phyloP scores from a whole-genome alignment of 2,797 vertebrate species.

The Poecilia gillii region DNA sequence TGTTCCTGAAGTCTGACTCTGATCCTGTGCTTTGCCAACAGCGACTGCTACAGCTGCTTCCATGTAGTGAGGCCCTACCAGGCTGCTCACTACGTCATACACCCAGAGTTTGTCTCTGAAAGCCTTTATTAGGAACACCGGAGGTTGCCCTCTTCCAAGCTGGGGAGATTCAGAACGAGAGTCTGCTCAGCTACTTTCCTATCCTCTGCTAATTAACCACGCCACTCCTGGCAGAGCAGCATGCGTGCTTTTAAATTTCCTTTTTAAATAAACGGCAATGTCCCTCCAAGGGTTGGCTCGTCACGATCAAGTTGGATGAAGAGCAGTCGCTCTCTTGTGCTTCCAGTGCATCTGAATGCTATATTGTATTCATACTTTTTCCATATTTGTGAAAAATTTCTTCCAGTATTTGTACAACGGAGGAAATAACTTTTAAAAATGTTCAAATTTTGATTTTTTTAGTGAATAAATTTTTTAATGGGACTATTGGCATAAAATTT shows the following conservation, averaged over 20 bases:
- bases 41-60: conserved; percentile 82
- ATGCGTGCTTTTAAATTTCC: not conserved
- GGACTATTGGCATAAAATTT: not conserved
- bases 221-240: not conserved
- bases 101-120: conserved; percentile 82
- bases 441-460: not conserved
- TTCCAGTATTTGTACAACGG: not conserved
- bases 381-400: not conserved
- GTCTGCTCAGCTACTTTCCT: conserved; percentile 48
- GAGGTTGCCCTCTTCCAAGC: conserved; percentile 4
- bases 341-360: not conserved
- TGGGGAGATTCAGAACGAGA: conserved; percentile 9
- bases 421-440: not conserved
- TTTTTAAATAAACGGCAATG: not conserved
- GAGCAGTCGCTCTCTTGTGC: not conserved
- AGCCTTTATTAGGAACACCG: conserved; percentile 46
- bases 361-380: not conserved
- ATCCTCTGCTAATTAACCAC: conserved; percentile 57
- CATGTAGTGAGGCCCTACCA: conserved; percentile 81
- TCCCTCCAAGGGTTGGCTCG: not conserved
- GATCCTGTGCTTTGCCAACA: conserved; percentile 55
- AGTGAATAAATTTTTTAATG: not conserved
- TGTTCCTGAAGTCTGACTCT: conserved; percentile 16
- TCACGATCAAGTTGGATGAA: not conserved
- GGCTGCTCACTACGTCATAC: conserved; percentile 79